These are phyloP conservation scores for Watsonalla cultraria DNA, from an alignment of 2,888 invertebrate genomes.

Conservation along the genomic window DNA sequence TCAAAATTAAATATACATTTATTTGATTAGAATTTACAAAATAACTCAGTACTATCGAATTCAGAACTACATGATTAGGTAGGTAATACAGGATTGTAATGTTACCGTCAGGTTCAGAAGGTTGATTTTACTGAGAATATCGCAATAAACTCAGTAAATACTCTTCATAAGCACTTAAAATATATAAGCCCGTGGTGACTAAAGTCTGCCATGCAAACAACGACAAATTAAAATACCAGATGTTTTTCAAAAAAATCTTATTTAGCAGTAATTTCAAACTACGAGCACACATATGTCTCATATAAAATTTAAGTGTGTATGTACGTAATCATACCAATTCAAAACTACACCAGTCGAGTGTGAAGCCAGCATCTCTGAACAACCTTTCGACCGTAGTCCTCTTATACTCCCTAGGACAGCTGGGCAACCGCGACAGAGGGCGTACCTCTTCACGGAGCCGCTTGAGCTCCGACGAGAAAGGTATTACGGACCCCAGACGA, in stretches of 20 bases:
- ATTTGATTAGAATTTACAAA: too few relatives aligned
- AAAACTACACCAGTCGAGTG: slow-evolving; percentile 94
- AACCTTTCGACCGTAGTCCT: slow-evolving; percentile 90
- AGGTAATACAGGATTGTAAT: not conserved
- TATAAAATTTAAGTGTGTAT: not conserved
- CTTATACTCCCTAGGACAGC: slow-evolving; percentile 90
- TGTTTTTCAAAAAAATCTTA: too few relatives aligned
- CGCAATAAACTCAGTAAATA: too few relatives aligned
- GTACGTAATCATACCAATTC: slow-evolving; percentile 79
- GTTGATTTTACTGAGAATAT: not conserved
- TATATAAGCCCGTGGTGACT: too few relatives aligned
- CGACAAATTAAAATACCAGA: too few relatives aligned
- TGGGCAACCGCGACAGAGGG: slow-evolving; percentile 86
- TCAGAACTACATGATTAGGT: too few relatives aligned
- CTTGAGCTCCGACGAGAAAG: slow-evolving; percentile 84
- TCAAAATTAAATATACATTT: not conserved
- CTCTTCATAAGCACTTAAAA: too few relatives aligned
- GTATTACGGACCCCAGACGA: slow-evolving; percentile 86
- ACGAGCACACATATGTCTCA: too few relatives aligned
- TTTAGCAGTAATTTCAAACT: too few relatives aligned
- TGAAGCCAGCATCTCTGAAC: slow-evolving; percentile 88
- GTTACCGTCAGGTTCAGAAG: not conserved
- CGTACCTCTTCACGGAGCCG: slow-evolving; percentile 88
- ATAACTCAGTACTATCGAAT: too few relatives aligned
- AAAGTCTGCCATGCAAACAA: too few relatives aligned